Base-by-base conservation (phyloP, 2,888 invertebrate species). In the Eristalis intricaria region DNA sequence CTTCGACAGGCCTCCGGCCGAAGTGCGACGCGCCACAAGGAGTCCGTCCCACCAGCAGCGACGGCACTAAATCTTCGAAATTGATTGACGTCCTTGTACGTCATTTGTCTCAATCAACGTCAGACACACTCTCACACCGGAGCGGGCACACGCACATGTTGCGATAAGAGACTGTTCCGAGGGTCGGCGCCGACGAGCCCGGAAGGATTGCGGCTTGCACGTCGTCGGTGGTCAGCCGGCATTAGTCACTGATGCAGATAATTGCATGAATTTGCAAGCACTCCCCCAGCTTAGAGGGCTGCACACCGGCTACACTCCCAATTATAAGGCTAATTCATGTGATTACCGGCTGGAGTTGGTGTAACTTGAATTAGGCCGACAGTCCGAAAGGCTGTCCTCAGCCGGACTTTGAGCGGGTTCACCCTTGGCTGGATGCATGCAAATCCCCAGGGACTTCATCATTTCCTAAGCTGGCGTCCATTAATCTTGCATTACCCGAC, bases 251-350 rank as follows among this genome's bases (percentile, higher is more conserved):
- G 75, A 84, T 79, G 74, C 79, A 70, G 40, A 70, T 75, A 70
- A 75, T 75, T 75, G 64, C 84, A 79, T 74, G 38, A 65, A 74
- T 84, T 84, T 69, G 65, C 73, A 70, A 79, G 29, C 43, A 74
- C 56, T 26, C 38, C 23, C 65, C 40, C 23, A 35, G 19, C 13
- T 29, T 2, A 19, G 10, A 11, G 19, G 38, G 38, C 13, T 13
- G n/a, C n/a, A 38, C n/a, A 23, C 29, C n/a, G 35, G 50, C 22
- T 19, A 19, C 15, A 35, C 19, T 29, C 7, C 3, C 56, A 38
- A 32, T 60, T 78, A 69, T 22, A 8, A 22, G 61, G 13, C 58
- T 74, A 60, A 79, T 74, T 60, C 65, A 66, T 61, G 22, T 69
- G 84, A 68, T 78, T 78, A 83, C 58, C 58, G 19, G 8, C 19